A percentile compares a stretch with the other conserved stretches of the same genome.
phyloP scores from a whole-genome alignment of 2,113 vertebrate species.

The Perognathus longimembris region DNA sequence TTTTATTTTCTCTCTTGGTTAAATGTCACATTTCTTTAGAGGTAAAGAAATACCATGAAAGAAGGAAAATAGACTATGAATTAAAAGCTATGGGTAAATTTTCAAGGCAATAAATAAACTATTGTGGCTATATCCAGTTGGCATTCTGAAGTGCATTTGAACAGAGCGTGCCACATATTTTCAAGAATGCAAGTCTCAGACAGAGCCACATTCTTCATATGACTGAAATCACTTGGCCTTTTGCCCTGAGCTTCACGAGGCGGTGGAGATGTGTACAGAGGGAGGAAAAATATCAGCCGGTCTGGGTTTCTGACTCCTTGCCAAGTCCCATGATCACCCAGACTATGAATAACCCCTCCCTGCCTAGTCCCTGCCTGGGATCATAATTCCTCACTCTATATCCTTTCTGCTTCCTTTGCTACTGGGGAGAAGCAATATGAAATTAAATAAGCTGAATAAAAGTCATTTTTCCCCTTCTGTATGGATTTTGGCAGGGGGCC shows the following conservation, averaged over 20 bases:
- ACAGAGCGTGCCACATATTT: constrained; percentile 48
- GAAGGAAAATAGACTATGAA: background rate
- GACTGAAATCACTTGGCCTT: constrained; percentile 55
- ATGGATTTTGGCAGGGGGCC: constrained; percentile 53
- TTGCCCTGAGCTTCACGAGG: background rate
- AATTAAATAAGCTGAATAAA: constrained; percentile 70
- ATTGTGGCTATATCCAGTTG: constrained; percentile 10
- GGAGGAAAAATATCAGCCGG: background rate
- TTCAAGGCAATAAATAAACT: constrained; percentile 48
- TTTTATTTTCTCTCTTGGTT: background rate
- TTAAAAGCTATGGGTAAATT: constrained; percentile 32
- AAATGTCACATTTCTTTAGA: constrained; percentile 7
- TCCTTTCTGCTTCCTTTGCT: constrained; percentile 53
- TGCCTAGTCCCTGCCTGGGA: background rate
- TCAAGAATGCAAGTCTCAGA: constrained; percentile 30
- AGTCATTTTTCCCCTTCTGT: constrained; percentile 45
- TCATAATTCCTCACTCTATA: constrained; percentile 59
- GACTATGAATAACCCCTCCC: background rate
- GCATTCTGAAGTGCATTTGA: constrained; percentile 43
- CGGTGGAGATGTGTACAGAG: background rate
- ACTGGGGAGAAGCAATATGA: constrained; percentile 41
- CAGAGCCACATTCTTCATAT: constrained; percentile 43
- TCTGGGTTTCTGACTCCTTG: background rate
- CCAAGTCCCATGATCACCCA: constrained; percentile 22
- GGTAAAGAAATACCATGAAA: constrained; percentile 28